Evolutionary conservation across 2,888 invertebrate genomes (phyloP), one percentile per base, ranked within the genome.

Genomic region (Drosophila mimica): DNA sequence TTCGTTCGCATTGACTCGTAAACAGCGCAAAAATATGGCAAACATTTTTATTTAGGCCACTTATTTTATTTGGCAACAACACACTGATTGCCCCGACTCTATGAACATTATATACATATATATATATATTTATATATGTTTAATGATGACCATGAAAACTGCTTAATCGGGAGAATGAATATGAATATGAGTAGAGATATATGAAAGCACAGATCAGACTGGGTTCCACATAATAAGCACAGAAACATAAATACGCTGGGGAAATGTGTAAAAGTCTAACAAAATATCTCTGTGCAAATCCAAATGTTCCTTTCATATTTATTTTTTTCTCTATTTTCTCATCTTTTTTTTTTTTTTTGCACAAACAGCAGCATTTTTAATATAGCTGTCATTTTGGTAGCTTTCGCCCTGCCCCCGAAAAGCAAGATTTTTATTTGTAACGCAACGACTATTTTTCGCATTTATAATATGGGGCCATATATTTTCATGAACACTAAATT

Each of bases 121-220:
- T 46, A 25, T 25, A 15, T 25, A 15, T 46, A 46, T 46, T 28
- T 51, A 31, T 38, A 40, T 73, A 83, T 73, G 74, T 77, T 83
- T 81, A 79, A 81, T 85, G 85, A 77, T 89, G 84, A 88, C 87
- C 87, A 90, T 91, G 83, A 91, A 89, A 86, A 82, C 78, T 79
- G 83, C 86, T 89, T 89, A 89, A 89, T 89, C 90, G 88, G 82
- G 85, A 84, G 81, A 90, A 91, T 89, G 88, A 82, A 87, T 88
- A 89, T 85, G 83, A 56, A 38, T 54, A 54, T 56, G 56, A 79
- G 82, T 83, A 81, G 78, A 76, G 38, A 38, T 52, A 38, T 52
- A 31, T 48, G 62, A 57, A 51, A 48, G 49, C 40, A 43, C 40
- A 13, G 46, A 1, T 48, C 30, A 57, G 68, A 61, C 46, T 51